Evolutionary conservation across 2,113 vertebrate species (phyloP).

Genomic region (cat (Felis catus)): DNA sequence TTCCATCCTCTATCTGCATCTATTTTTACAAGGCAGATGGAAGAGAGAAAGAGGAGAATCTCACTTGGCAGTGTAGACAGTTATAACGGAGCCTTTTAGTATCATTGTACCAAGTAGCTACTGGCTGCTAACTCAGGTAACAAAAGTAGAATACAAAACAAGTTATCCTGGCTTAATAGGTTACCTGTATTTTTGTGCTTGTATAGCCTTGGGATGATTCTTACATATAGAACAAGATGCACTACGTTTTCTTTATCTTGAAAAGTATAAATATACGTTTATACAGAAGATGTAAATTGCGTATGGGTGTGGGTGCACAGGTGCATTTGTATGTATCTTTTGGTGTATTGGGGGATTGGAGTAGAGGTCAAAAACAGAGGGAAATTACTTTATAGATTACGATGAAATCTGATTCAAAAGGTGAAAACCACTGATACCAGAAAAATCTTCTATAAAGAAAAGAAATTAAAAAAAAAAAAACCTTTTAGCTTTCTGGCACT

Average conservation of each 20-base stretch:
- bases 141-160: conserved; percentile 28
- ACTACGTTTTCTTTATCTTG: neutral
- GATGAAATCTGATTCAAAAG: conserved; percentile 44
- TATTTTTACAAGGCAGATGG: neutral
- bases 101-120: neutral
- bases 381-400: neutral
- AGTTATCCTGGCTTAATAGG: neutral
- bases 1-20: neutral
- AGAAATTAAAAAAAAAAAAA: no score
- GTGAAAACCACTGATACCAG: neutral
- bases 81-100: neutral
- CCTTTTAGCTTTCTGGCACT: neutral
- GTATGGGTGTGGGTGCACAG: neutral
- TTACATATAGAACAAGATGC: neutral
- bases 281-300: neutral
- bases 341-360: neutral
- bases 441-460: neutral
- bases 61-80: neutral
- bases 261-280: neutral
- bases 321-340: neutral
- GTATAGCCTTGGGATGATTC: neutral
- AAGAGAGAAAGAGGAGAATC: neutral
- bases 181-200: neutral
- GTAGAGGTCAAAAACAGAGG: neutral
- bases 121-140: neutral